Percentiles rank a stretch among this genome's conserved stretches.
These are phyloP conservation scores for Pseudotriccus pelzelni DNA, from an alignment of 2,797 vertebrate genomes.

Conservation along the genomic window DNA sequence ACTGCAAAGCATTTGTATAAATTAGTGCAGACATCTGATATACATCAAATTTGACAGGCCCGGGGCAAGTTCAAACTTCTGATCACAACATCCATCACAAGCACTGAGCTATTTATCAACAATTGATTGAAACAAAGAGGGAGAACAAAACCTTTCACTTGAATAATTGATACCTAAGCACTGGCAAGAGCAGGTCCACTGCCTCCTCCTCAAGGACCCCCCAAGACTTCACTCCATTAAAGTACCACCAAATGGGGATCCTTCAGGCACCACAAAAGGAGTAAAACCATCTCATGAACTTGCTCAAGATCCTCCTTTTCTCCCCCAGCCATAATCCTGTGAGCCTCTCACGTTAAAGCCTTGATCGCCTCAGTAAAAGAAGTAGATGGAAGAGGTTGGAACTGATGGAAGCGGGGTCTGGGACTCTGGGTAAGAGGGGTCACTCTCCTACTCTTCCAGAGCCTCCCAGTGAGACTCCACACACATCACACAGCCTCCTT, in stretches of 20 bases:
- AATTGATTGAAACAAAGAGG: conserved; percentile 18
- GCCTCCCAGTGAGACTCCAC: not conserved
- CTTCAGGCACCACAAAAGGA: not conserved
- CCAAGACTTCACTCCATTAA: not conserved
- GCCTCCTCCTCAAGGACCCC: not conserved
- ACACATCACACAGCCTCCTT: not conserved
- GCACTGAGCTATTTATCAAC: conserved; percentile 56
- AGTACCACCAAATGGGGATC: not conserved
- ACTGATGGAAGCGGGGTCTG: not conserved
- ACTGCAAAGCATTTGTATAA: conserved; percentile 4
- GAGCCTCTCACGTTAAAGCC: not conserved
- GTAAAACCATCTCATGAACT: not conserved
- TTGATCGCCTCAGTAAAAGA: not conserved
- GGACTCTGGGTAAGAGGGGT: not conserved
- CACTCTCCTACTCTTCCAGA: not conserved
- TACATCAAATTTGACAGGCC: conserved; percentile 54
- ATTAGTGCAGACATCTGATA: conserved; percentile 47
- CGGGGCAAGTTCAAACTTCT: conserved; percentile 30
- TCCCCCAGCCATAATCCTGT: not conserved
- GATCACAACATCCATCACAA: conserved; percentile 57
- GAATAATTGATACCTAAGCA: not conserved
- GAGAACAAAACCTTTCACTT: conserved; percentile 25
- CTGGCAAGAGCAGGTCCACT: not conserved
- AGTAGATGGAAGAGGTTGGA: not conserved
- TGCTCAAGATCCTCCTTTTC: not conserved